Evolutionary conservation across 2,888 invertebrate genomes (phyloP), one percentile per base, ranked within the genome.

Genomic region (Apomyelois bistriatella): DNA sequence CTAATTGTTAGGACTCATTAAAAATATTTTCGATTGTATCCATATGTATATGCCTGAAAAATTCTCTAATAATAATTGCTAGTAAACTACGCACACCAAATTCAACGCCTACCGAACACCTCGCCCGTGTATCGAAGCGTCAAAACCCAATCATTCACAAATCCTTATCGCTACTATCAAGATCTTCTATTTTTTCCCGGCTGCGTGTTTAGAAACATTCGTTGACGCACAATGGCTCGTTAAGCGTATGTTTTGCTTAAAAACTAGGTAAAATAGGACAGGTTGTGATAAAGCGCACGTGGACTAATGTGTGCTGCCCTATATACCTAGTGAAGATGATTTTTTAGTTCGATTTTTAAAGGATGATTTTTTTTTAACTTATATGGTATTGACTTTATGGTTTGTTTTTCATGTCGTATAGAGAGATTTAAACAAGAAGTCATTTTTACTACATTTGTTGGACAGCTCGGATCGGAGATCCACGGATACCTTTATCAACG

Each of bases 191-290:
- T 66, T 69, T 72, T 59, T 53, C 16, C 17, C 5, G 9, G 36
- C 22, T n/a, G 15, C 16, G 41, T 63, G 72, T 74, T 74, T 73
- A 58, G 59, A 74, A 70, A 74, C 72, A 64, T 30, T 41, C 10
- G 40, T 41, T 40, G 30, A 32, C 1, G 41, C 41, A 87, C 87
- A 87, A 87, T 85, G 70, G 86, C 58, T 74, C 76, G 75, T 86
- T 82, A 85, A 78, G 16, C 4, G 35, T 43, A 54, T 86, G 84
- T 85, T 85, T 85, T 81, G 79, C 70, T 53, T 54, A 57, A 71
- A 74, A 84, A 77, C 73, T 83, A 65, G 83, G 82, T 83, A 83
- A 84, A 86, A 85, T 46, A 82, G 82, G 83, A 79, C 79, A 74
- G 72, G 68, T 60, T 62, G 66, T 63, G 73, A 71, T 72, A 71